Conservation (phyloP, 1,140 invertebrate species). For the Ericerus pela region DNA sequence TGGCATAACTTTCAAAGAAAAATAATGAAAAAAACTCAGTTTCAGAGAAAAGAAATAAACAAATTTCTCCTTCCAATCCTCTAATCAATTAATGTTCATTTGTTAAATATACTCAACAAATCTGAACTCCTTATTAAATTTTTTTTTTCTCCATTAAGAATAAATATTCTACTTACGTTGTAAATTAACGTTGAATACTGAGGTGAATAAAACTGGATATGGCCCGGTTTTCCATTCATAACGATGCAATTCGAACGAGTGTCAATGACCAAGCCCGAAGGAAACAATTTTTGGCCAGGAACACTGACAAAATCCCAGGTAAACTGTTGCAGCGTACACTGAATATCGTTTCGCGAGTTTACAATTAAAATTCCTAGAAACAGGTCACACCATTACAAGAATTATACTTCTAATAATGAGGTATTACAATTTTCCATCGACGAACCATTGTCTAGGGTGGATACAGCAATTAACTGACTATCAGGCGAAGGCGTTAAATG, state of each 20-base stretch:
- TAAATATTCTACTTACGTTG: slow-evolving; percentile 42
- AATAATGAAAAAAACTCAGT: neutral
- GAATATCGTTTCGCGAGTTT: slow-evolving; percentile 40
- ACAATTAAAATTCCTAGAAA: slow-evolving; percentile 46
- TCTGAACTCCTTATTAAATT: neutral
- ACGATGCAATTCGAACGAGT: slow-evolving; percentile 48
- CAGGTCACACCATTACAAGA: slow-evolving; percentile 1
- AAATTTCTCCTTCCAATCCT: neutral
- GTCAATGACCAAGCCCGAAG: slow-evolving; percentile 50
- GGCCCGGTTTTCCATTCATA: slow-evolving; percentile 58
- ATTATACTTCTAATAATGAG: neutral
- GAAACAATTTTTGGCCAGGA: slow-evolving; percentile 35
- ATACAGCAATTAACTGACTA: slow-evolving; percentile 47
- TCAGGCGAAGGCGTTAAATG: slow-evolving; percentile 48
- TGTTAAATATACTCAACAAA: neutral
- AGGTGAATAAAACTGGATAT: slow-evolving; percentile 64
- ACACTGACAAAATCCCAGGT: slow-evolving; percentile 37
- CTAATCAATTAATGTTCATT: neutral
- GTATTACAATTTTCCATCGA: neutral
- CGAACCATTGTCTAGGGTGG: slow-evolving; percentile 58
- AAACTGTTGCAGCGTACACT: slow-evolving; percentile 50
- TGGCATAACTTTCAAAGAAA: too few relatives aligned
- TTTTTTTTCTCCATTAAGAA: neutral
- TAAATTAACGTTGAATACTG: slow-evolving; percentile 49
- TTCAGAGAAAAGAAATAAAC: neutral